Conservation (phyloP, 1,140 invertebrate species). For the Cylas formicarius region DNA sequence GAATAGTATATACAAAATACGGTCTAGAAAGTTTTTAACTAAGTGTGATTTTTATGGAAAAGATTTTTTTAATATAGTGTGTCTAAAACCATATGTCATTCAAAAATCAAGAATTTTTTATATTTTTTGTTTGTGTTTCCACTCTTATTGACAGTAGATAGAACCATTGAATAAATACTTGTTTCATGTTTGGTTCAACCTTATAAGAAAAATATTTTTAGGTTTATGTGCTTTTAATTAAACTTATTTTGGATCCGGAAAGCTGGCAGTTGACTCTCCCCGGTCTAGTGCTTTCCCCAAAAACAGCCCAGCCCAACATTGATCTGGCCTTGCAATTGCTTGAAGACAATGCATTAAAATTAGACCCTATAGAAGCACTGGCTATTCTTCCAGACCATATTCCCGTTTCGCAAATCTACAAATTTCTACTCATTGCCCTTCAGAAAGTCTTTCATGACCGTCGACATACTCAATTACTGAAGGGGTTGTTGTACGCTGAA, state of each 20-base stretch:
- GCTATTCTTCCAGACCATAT: slow-evolving; percentile 70
- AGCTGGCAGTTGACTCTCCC: slow-evolving; percentile 42
- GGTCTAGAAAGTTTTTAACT: no score
- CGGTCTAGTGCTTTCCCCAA: slow-evolving; percentile 50
- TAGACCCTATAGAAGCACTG: slow-evolving; percentile 68
- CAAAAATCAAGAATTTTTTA: no score
- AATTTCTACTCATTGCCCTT: slow-evolving; percentile 61
- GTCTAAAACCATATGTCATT: no score
- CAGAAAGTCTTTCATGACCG: slow-evolving; percentile 16
- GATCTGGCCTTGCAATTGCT: slow-evolving; percentile 71
- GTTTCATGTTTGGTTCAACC: no score
- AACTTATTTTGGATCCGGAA: slow-evolving; percentile 56
- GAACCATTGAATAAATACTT: no score
- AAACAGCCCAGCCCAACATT: slow-evolving; percentile 59
- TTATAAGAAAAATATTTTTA: slow-evolving; percentile 45
- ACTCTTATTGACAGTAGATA: no score
- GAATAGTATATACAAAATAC: no score
- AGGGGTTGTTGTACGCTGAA: slow-evolving; percentile 76
- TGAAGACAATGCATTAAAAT: slow-evolving; percentile 72
- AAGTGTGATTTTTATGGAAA: no score
- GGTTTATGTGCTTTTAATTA: slow-evolving; percentile 59
- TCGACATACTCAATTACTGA: slow-evolving; percentile 61
- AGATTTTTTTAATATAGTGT: no score
- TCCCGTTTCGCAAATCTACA: slow-evolving; percentile 61
- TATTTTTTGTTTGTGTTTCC: no score